A percentile compares a stretch with the other conserved stretches of the same genome.
phyloP scores from a whole-genome alignment of 1,140 invertebrate species.

The Zaprionus capensis region DNA sequence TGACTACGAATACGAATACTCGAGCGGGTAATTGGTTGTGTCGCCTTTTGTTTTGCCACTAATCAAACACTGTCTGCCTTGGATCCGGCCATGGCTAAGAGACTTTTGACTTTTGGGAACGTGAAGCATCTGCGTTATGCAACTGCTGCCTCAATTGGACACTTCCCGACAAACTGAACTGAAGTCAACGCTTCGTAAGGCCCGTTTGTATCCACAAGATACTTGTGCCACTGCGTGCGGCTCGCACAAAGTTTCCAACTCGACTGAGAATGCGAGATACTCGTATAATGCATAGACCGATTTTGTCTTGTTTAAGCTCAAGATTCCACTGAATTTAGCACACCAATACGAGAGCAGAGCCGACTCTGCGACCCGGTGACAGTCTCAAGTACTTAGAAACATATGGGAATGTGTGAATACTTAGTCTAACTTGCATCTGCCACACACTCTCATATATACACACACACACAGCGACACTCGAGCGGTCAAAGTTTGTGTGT shows the following conservation, averaged over 20 bases:
- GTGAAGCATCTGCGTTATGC: conserved; percentile 38
- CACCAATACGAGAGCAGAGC: conserved; percentile 55
- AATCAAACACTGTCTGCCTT: conserved; percentile 23
- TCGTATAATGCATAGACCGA: conserved; percentile 48
- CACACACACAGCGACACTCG: conserved; percentile 41
- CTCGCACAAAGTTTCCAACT: conserved; percentile 56
- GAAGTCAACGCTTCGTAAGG: conserved; percentile 1
- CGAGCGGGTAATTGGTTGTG: not conserved
- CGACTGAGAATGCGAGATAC: conserved; percentile 53
- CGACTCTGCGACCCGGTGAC: conserved; percentile 29
- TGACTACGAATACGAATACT: conserved; percentile 19
- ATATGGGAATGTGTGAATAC: conserved; percentile 1
- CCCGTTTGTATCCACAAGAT: conserved; percentile 26
- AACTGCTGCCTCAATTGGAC: conserved; percentile 45
- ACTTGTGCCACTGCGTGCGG: conserved; percentile 46
- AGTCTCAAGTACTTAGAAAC: conserved; percentile 58
- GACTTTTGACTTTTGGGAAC: conserved; percentile 12
- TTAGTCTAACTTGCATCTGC: conserved; percentile 25
- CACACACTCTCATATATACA: conserved; percentile 13
- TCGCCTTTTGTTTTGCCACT: conserved; percentile 14
- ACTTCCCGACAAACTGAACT: conserved; percentile 45
- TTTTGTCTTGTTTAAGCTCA: conserved; percentile 65
- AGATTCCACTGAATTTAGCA: conserved; percentile 74
- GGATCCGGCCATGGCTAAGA: conserved; percentile 31
- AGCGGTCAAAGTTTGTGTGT: conserved; percentile 81